Percentiles rank a stretch among this genome's conserved stretches.
Conservation (phyloP, 2,797 vertebrate genomes). For the Manis crassicaudata region DNA sequence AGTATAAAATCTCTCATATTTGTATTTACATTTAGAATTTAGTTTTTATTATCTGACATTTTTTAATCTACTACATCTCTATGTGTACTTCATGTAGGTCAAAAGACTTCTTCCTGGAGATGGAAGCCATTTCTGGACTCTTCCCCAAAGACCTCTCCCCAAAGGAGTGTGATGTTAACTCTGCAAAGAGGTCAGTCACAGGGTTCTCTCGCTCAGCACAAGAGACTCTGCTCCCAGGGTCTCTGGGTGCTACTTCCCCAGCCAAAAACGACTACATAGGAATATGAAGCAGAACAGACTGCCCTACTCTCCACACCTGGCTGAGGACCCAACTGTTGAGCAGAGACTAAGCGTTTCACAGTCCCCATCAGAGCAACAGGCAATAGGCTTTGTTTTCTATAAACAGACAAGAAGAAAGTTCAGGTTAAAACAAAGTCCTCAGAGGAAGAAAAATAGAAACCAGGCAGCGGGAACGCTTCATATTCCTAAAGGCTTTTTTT, state of each 20-base stretch:
- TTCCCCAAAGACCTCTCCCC: conserved; percentile 1
- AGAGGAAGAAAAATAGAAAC: conserved; percentile 87
- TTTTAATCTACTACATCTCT: neutral
- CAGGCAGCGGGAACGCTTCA: conserved; percentile 87
- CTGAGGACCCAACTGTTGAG: conserved; percentile 61
- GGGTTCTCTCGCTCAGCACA: neutral
- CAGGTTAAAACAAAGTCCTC: conserved; percentile 84
- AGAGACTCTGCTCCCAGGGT: neutral
- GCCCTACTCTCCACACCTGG: conserved; percentile 63
- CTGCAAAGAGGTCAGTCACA: neutral
- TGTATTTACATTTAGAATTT: conserved; percentile 23
- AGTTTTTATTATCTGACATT: neutral
- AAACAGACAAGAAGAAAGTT: conserved; percentile 86
- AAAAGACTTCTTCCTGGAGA: conserved; percentile 48
- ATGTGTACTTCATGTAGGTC: conserved; percentile 19
- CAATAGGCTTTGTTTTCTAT: conserved; percentile 86
- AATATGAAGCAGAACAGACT: neutral
- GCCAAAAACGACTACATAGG: neutral
- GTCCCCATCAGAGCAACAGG: conserved; percentile 78
- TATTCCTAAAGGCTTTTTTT: conserved; percentile 88
- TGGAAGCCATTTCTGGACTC: conserved; percentile 40
- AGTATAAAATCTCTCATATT: conserved; percentile 33
- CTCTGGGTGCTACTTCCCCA: neutral
- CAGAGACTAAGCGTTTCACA: conserved; percentile 78
- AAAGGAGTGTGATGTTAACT: neutral